Base-by-base conservation (phyloP, 2,888 invertebrate species). In the Sarcophaga subvicina region DNA sequence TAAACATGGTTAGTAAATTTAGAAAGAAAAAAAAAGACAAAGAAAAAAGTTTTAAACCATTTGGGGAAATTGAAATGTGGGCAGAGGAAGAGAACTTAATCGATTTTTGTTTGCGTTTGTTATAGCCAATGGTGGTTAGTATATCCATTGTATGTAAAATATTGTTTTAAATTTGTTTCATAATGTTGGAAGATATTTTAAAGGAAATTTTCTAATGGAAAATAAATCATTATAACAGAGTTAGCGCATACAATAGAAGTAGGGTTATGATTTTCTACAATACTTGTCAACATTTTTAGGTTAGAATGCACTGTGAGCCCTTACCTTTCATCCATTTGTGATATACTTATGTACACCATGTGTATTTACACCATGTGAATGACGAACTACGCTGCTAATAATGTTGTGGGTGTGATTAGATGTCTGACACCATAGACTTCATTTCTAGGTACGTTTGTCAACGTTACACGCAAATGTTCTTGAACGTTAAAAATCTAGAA, bases 351-450 rank as follows among this genome's bases (percentile, higher is more conserved):
- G 27, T 27, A 27, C 27, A 37, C 37, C 37, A 37, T 37, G 8
- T 37, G 37, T 37, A 37, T 37, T 37, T 1, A 37, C 10, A 10
- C 2, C 37, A 37, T 10, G 37, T 37, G 37, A 37, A 37, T 37
- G 37, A 10, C 37, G 37, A 10, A 37, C 37, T 37, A 37, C 37
- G 37, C 37, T 37, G 2, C 37, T 8, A 37, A 37, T 54, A 54
- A 54, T 54, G 27, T 72, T 17, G 80, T 85, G 60, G 80, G 80
- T 80, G 84, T 76, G 71, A 85, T 62, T 49, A 49, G n/a, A 70
- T 66, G 49, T 70, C 59, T 80, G 79, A 70, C 66, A 62, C 45
- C 10, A 66, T 84, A 54, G 54, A 14, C 17, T 54, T 54, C 20
- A 20, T 45, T 54, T n/a, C 1, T 62, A 14, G 67, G 12, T 22